Evolutionary conservation across 2,113 vertebrate species (phyloP), one percentile per base, ranked within the genome.

Genomic region (Oxygymnocypris stewartii): DNA sequence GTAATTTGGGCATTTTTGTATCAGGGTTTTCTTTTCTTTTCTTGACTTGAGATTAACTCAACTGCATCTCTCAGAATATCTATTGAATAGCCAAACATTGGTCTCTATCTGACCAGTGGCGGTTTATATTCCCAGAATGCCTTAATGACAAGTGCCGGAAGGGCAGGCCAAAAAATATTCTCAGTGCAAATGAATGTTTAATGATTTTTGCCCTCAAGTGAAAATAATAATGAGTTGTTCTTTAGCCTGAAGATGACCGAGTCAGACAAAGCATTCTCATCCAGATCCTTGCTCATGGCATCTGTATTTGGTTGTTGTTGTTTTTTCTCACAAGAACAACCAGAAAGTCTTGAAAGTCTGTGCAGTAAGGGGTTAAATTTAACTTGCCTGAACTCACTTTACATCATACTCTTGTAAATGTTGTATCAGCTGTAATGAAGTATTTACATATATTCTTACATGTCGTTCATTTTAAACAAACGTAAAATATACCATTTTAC

Each of bases 171-270:
- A 89, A 85, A 67, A 76, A 44, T 44, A 87, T 86, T 74, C 86
- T 86, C 84, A 49, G 86, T 84, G 57, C 71, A 90, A 88, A 88
- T 86, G 6, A 88, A 89, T 86, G 63, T 89, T 85, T 89, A 81
- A 89, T 84, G 51, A 37, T 69, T 78, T 87, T 83, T 31, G 23
- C 31, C 65, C 79, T 79, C 4, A 13, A 74, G 86, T 59, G 49
- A 74, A 37, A 51, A 54, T 35, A 54, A 59, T 49, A 40, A 35
- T 1, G 28, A 74, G 69, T 25, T 57, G 16, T 73, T 84, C 47
- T 84, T 57, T 42, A 74, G 57, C 78, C 35, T 16, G 35, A 42
- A 69, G 82, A 42, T 40, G 82, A 73, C 28, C 4, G 67, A 84
- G 82, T 18, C 67, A 84, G 44, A 54, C 51, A 25, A 35, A 73